Evolutionary conservation across 1,140 invertebrate genomes (phyloP).

Genomic region (Leptestheria dahalacensis): DNA sequence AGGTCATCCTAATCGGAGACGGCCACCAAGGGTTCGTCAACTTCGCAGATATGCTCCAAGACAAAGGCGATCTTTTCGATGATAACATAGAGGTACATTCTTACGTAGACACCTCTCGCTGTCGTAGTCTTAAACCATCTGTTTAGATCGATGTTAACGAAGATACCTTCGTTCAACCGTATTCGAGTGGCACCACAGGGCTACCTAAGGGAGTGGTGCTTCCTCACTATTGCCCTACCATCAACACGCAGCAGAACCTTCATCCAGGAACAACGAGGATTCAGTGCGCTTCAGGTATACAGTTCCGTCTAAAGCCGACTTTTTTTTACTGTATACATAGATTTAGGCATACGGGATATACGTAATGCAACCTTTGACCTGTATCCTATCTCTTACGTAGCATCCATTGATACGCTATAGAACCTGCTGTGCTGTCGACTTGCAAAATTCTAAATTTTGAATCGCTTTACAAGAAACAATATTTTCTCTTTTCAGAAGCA

Average conservation of each 20-base stretch:
- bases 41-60: conserved; percentile 4
- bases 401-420: too few relatives aligned
- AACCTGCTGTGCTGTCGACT: too few relatives aligned
- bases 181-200: conserved; percentile 58
- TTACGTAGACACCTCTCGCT: conserved; percentile 9
- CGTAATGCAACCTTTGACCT: too few relatives aligned
- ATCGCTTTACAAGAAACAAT: conserved; percentile 18
- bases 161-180: conserved; percentile 27
- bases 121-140: conserved; percentile 14
- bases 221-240: conserved; percentile 54
- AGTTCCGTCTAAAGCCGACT: not conserved
- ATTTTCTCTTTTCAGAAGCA: not conserved
- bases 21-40: not conserved
- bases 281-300: not conserved
- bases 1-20: conserved; percentile 25
- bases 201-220: conserved; percentile 73
- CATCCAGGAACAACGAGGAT: conserved; percentile 19
- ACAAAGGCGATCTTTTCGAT: conserved; percentile 12
- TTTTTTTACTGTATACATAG: too few relatives aligned
- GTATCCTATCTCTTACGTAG: too few relatives aligned
- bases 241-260: conserved; percentile 42
- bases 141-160: conserved; percentile 18
- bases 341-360: too few relatives aligned
- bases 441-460: too few relatives aligned
- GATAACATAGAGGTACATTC: conserved; percentile 13